Evolutionary conservation across 2,797 vertebrate genomes (phyloP).

Genomic region (Scolopax rusticola): DNA sequence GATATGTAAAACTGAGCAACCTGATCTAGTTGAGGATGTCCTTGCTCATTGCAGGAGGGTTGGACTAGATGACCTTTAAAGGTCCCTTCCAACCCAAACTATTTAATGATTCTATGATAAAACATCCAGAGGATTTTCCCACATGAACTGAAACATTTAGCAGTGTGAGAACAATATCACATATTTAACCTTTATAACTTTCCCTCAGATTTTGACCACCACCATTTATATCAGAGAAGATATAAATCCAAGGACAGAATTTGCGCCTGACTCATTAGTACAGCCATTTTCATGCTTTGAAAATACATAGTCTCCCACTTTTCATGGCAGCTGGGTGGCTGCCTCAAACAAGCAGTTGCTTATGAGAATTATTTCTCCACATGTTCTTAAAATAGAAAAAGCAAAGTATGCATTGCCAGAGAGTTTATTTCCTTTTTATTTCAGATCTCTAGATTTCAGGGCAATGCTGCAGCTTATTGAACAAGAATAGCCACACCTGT

Average conservation of each 20-base stretch:
- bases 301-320: background rate
- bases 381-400: slow-evolving; percentile 56
- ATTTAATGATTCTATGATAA: background rate
- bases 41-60: background rate
- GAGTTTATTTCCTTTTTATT: background rate
- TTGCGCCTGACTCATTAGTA: background rate
- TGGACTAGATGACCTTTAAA: background rate
- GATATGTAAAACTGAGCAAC: background rate
- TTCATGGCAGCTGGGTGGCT: slow-evolving; percentile 34
- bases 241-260: background rate
- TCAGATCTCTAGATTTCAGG: background rate
- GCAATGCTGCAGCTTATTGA: background rate
- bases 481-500: background rate
- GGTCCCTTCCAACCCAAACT: background rate
- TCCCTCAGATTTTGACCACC: background rate
- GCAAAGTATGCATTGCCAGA: background rate
- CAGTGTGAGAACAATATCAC: background rate
- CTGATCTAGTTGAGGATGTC: background rate
- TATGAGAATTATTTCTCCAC: slow-evolving; percentile 46
- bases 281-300: background rate
- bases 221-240: background rate
- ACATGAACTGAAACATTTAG: background rate
- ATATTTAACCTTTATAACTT: background rate
- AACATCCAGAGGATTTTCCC: background rate
- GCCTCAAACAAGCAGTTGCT: slow-evolving; percentile 61